Evolutionary conservation across 2,888 invertebrate genomes (phyloP).

Genomic region (Eupithecia dodoneata): DNA sequence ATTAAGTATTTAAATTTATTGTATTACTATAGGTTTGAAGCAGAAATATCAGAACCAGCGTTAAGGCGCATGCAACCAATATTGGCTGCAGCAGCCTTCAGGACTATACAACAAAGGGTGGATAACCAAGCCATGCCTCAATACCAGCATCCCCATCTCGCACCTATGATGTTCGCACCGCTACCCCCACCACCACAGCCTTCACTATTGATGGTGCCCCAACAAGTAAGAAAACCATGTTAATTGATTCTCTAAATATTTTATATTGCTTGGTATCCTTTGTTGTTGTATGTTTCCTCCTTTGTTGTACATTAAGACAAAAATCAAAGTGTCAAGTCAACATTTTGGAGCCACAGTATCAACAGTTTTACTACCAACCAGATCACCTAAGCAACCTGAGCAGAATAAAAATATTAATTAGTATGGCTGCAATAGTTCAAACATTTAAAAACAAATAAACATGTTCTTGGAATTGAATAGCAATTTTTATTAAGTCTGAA

Average conservation of each 20-base stretch:
- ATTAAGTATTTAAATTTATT: too few relatives aligned
- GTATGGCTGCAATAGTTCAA: too few relatives aligned
- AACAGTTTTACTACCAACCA: not conserved
- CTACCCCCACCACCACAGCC: slow-evolving; percentile 86
- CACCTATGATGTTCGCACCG: slow-evolving; percentile 78
- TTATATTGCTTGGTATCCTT: not conserved
- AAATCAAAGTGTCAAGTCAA: not conserved
- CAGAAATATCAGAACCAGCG: slow-evolving; percentile 88
- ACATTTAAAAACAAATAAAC: too few relatives aligned
- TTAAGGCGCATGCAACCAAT: slow-evolving; percentile 83
- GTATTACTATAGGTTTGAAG: slow-evolving; percentile 88
- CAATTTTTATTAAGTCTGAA: too few relatives aligned
- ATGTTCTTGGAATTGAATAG: too few relatives aligned
- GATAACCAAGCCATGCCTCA: slow-evolving; percentile 77
- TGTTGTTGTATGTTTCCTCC: not conserved
- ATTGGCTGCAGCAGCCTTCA: slow-evolving; percentile 89
- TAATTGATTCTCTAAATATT: not conserved
- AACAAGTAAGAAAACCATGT: slow-evolving; percentile 81
- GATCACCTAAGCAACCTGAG: too few relatives aligned
- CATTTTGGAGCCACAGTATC: not conserved
- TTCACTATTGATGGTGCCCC: slow-evolving; percentile 86
- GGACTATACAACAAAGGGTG: slow-evolving; percentile 87
- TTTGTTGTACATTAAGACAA: not conserved
- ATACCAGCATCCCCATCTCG: slow-evolving; percentile 48
- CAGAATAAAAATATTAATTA: too few relatives aligned